Evolutionary conservation across 2,888 invertebrate genomes (phyloP).

Genomic region (Andrena haemorrhoa): DNA sequence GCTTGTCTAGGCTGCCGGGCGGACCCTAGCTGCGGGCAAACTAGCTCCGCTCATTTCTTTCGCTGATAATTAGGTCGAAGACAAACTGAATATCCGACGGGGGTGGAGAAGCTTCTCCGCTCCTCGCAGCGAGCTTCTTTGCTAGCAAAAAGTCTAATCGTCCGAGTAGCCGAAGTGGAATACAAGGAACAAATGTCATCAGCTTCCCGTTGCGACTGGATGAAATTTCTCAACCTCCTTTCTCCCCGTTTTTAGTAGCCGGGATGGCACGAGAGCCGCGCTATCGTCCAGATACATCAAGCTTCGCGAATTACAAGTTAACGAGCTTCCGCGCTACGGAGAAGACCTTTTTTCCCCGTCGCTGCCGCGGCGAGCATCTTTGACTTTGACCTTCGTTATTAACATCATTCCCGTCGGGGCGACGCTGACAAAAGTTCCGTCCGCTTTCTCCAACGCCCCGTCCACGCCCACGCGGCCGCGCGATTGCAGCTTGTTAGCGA

Average conservation of each 20-base stretch:
- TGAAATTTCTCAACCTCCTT: neutral
- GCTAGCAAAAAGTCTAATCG: too few relatives aligned
- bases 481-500: constrained; percentile 50
- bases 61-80: too few relatives aligned
- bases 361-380: constrained; percentile 22
- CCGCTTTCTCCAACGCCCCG: constrained; percentile 13
- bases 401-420: constrained; percentile 1
- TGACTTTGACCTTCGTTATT: constrained; percentile 45
- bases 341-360: constrained; percentile 2
- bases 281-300: constrained; percentile 1
- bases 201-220: too few relatives aligned
- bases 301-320: constrained; percentile 40
- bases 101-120: too few relatives aligned
- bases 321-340: constrained; percentile 31
- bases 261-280: neutral
- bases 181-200: too few relatives aligned
- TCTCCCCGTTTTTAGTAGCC: neutral
- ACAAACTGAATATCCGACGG: too few relatives aligned
- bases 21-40: too few relatives aligned
- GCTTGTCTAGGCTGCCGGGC: too few relatives aligned
- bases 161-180: too few relatives aligned
- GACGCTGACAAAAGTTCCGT: constrained; percentile 24
- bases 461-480: constrained; percentile 27
- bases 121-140: too few relatives aligned
- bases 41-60: too few relatives aligned